Base-by-base conservation (phyloP, 2,113 vertebrate species). In the Pteronura brasiliensis region DNA sequence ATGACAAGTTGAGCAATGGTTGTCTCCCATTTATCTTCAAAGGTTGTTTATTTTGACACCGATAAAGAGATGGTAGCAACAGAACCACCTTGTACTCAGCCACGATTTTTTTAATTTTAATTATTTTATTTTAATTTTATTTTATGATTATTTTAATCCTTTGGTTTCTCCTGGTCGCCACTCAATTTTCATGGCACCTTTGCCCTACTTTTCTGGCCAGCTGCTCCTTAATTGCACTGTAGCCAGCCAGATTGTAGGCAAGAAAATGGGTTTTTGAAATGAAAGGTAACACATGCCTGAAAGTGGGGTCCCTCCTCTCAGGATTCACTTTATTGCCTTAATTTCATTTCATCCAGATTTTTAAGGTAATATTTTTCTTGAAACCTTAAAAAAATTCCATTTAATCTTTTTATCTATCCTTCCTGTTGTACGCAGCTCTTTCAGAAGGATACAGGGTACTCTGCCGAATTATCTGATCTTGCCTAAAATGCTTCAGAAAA, bases 1-100 rank as follows among this genome's bases (percentile, higher is more conserved):
- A 93, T 69, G 77, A 94, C 95, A 95, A 94, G 82, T 85, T 14
- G 4, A 82, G 42, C 71, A 80, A 93, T 13, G 29, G 49, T 67
- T 69, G 74, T 49, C n/a, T 97, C 27, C 61, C 91, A 88, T 96
- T 93, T 81, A 31, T 49, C 97, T 96, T 81, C 93, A 72, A 92
- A 96, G 90, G 52, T 21, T 96, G 65, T 86, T 96, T 96, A 85
- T 97, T 98, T 97, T 42, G 79, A 63, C 39, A n/a, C 29, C 5
- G 44, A 81, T 88, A 61, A 96, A 90, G 77, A 44, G 83, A 63
- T 20, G 7, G 15, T 42, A 6, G 83, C 0, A 39, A 49, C 17
- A 14, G 87, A 34, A 61, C 39, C 14, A 63, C 82, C 72, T 80
- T 55, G 49, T 52, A 52, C 14, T 52, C 49, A 52, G 14, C 15